Conservation (phyloP, 2,888 invertebrate genomes). For the Xanthostigma xanthostigma region DNA sequence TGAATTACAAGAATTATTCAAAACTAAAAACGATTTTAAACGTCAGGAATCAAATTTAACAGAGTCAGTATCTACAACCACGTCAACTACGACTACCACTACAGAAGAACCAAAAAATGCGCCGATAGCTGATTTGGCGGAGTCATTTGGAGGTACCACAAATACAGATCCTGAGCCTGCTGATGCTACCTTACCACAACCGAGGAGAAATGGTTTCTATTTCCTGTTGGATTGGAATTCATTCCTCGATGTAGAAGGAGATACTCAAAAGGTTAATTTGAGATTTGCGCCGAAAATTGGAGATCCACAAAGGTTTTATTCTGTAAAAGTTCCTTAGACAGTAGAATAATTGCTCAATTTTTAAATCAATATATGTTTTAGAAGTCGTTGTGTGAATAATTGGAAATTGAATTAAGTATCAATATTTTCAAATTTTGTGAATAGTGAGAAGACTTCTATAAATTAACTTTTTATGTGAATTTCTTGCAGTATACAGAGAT, state of each 20-base stretch:
- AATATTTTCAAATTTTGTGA: background rate
- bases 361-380: background rate
- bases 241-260: conserved; percentile 68
- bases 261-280: conserved; percentile 57
- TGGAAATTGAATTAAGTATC: background rate
- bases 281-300: conserved; percentile 69
- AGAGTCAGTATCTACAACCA: conserved; percentile 9
- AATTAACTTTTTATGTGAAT: background rate
- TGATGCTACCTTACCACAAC: conserved; percentile 47
- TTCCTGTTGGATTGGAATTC: conserved; percentile 78
- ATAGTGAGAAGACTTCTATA: background rate
- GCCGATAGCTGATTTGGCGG: conserved; percentile 52
- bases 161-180: conserved; percentile 36
- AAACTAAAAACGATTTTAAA: conserved; percentile 34
- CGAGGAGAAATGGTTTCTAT: conserved; percentile 62
- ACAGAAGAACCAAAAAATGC: conserved; percentile 28
- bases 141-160: conserved; percentile 58
- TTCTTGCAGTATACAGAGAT: background rate
- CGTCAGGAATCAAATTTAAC: conserved; percentile 27
- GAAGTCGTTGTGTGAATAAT: background rate
- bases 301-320: conserved; percentile 61
- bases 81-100: conserved; percentile 19
- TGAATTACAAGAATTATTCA: conserved; percentile 16
- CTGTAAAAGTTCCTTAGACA: conserved; percentile 53
- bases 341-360: conserved; percentile 5